These are phyloP conservation scores for Dinothrombium tinctorium DNA, from an alignment of 1,140 invertebrate species.

Conservation along the genomic window DNA sequence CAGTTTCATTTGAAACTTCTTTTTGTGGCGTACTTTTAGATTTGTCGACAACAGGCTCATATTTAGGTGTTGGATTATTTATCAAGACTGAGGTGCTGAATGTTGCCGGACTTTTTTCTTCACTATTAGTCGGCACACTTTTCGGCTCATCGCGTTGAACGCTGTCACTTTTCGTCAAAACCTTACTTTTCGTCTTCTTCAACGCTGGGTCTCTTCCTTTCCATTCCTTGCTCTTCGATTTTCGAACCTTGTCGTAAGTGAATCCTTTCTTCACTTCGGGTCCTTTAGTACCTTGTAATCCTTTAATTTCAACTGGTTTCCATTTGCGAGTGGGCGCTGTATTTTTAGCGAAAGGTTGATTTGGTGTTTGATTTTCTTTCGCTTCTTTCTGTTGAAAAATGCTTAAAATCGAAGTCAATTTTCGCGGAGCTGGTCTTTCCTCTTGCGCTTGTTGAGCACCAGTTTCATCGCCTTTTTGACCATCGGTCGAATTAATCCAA, in stretches of 20 bases:
- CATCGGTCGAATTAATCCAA: background rate
- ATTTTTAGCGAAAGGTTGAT: background rate
- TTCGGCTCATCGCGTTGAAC: too few relatives aligned
- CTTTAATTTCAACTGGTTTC: constrained; percentile 3
- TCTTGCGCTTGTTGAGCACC: background rate
- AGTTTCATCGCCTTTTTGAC: background rate
- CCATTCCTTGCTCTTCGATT: constrained; percentile 1
- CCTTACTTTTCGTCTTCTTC: background rate
- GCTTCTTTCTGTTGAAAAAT: background rate
- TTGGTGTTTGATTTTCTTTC: background rate
- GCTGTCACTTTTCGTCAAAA: too few relatives aligned
- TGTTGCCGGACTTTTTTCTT: too few relatives aligned
- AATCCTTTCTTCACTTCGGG: background rate
- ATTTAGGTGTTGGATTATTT: too few relatives aligned
- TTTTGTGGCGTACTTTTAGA: too few relatives aligned
- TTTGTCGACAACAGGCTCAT: too few relatives aligned
- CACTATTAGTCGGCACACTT: too few relatives aligned
- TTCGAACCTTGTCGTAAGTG: background rate
- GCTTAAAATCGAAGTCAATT: constrained; percentile 1
- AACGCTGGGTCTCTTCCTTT: background rate
- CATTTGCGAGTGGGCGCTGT: background rate
- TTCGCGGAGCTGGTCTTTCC: background rate
- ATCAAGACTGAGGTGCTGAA: too few relatives aligned
- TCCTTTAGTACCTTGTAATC: background rate
- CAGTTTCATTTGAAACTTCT: too few relatives aligned